Evolutionary conservation across 1,140 invertebrate genomes (phyloP), one percentile per base, ranked within the genome.

Genomic region (Globodera rostochiensis): DNA sequence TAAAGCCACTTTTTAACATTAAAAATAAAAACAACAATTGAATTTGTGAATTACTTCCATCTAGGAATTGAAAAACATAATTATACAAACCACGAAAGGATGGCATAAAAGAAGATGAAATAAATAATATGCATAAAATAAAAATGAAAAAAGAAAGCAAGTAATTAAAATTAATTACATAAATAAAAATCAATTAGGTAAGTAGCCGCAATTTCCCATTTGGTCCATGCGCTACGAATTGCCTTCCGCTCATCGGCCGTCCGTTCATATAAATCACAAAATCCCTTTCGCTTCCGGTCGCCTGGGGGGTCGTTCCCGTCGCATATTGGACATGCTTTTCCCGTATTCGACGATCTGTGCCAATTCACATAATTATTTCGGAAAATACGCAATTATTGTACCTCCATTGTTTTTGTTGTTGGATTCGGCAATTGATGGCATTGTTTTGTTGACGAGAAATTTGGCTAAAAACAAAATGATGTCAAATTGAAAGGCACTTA

Each of bases 201-300:
- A 36, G 1, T 36, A 36, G 2, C 15, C 7, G 7, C 50, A 53
- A 53, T 64, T 64, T 64, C 5, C 57, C 19, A 19, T 64, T 64
- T 60, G 11, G 11, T 19, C 57, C 57, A 15, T 60, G 57, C 57
- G 57, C 57, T 3, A 64, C 4, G 57, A 64, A 64, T 19, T 64
- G 11, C 6, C 57, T 64, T 64, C 57, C 57, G 57, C 57, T 64
- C 11, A 64, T 60, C 5, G 57, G 57, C 57, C 57, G 57, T 19
- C 57, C 57, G 5, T 64, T 64, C 57, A 64, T 64, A 64, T 21
- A 64, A 64, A 64, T 64, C 57, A 64, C 57, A 64, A 64, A 64
- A 64, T 64, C 57, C 6, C 57, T 64, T 13, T 15, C 57, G 15
- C 57, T 15, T 11, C 50, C 11, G 50, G 7, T 7, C 50, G 36